These are phyloP conservation scores for Rhynchonycteris naso DNA, from an alignment of 2,797 vertebrate genomes.

Conservation along the genomic window DNA sequence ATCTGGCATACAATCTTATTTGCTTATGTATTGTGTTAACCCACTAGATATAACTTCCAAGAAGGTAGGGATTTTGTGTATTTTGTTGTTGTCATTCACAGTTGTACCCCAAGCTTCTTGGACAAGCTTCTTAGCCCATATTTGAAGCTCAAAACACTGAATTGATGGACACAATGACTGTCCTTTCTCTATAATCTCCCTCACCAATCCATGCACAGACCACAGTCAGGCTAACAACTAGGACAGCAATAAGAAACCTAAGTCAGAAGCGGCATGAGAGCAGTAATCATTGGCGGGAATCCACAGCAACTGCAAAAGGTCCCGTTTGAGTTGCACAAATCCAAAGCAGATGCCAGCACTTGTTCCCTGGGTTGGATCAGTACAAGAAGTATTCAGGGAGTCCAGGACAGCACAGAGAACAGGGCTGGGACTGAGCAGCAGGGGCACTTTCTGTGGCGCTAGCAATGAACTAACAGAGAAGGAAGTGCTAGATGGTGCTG, in stretches of 20 bases:
- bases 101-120: neutral
- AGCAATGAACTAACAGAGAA: neutral
- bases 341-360: neutral
- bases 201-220: neutral
- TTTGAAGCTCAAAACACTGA: neutral
- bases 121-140: neutral
- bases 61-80: neutral
- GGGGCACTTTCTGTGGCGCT: rapidly evolving
- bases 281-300: neutral
- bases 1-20: neutral
- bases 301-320: neutral
- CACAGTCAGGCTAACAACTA: neutral
- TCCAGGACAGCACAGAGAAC: neutral
- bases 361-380: neutral
- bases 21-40: neutral
- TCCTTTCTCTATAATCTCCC: neutral
- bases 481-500: neutral
- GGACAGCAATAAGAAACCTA: neutral
- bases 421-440: neutral
- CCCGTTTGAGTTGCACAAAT: neutral
- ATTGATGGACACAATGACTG: neutral
- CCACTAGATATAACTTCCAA: neutral
- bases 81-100: neutral
- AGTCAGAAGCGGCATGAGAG: neutral
- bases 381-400: neutral